Base-by-base conservation (phyloP, 2,113 vertebrate genomes). In the Pelodiscus sinensis region DNA sequence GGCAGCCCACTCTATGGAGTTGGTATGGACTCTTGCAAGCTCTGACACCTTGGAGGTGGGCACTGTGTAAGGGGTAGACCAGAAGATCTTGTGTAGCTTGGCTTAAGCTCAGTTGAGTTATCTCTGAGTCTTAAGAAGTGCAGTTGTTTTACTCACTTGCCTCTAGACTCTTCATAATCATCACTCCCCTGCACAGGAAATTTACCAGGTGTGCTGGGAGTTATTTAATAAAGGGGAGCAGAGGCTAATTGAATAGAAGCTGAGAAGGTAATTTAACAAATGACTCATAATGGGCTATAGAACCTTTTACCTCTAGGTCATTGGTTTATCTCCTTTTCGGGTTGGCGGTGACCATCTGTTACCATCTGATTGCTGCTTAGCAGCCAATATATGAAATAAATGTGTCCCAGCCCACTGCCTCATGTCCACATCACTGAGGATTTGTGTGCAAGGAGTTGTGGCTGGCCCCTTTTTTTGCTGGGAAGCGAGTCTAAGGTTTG, bases 271-370 rank as follows among this genome's bases (percentile, higher is more conserved):
- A 89, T 44, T 94, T 27, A 82, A 75, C 6, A 78, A 86, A 92
- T n/a, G 81, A 92, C 62, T 71, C 79, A 52, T 79, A 90, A 90
- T 79, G 84, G 52, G 62, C 81, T 92, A 73, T 75, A 55, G 60
- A 1, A 1, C 29, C 68, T 82, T 84, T 88, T 65, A 60, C 79
- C 88, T 75, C 13, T 16, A 2, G 1, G 58, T 86, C 14, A 94
- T 50, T 0, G 1, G 57, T 89, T 95, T 83, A 94, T 57, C 81
- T 0, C 0, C 16, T 65, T 57, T 13, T 80, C 55, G 2, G 1
- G 0, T 44, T 57, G 81, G 29, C 19, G 52, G 86, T 50, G 90
- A 84, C 93, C 96, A 92, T 96, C 94, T 97, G 96, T 93, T 93
- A 91, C 68, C 93, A 93, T 81, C 92, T 92, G 90, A 92, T 60